Conservation (phyloP, 2,113 vertebrate genomes). For the Phalacrocorax aristotelis region DNA sequence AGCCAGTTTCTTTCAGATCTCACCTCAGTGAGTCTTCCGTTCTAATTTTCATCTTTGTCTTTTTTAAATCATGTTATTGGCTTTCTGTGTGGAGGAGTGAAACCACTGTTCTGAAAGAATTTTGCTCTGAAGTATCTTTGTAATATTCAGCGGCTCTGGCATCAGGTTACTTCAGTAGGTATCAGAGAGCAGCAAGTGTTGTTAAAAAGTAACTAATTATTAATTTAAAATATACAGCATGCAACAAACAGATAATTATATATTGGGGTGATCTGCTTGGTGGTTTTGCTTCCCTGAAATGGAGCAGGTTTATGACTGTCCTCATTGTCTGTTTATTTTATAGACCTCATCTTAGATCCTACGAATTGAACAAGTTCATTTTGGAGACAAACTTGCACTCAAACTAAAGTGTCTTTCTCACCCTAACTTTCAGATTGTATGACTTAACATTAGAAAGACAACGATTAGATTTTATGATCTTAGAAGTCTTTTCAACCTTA, state of each 20-base stretch:
- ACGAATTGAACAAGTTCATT: background rate
- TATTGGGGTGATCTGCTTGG: background rate
- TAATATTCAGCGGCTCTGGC: background rate
- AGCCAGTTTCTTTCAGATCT: background rate
- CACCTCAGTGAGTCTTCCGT: background rate
- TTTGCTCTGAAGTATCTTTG: background rate
- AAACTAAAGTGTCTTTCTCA: background rate
- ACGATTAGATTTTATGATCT: too few relatives aligned
- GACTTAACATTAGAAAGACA: background rate
- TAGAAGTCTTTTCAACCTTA: too few relatives aligned
- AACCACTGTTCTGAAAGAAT: background rate
- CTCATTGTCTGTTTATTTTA: background rate
- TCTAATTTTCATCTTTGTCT: background rate
- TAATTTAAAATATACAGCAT: background rate
- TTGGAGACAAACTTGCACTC: background rate
- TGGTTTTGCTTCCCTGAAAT: background rate
- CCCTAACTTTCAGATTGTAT: background rate
- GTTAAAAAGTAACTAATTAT: background rate
- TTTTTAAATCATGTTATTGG: background rate
- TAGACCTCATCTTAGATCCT: background rate
- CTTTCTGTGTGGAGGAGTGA: background rate
- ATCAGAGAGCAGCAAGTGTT: background rate
- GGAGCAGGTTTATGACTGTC: background rate
- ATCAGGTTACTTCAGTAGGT: background rate
- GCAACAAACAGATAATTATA: background rate